A percentile compares a stretch with the other conserved stretches of the same genome.
These are phyloP conservation scores for Aegithalos caudatus DNA, from an alignment of 2,113 vertebrate species.

Conservation along the genomic window DNA sequence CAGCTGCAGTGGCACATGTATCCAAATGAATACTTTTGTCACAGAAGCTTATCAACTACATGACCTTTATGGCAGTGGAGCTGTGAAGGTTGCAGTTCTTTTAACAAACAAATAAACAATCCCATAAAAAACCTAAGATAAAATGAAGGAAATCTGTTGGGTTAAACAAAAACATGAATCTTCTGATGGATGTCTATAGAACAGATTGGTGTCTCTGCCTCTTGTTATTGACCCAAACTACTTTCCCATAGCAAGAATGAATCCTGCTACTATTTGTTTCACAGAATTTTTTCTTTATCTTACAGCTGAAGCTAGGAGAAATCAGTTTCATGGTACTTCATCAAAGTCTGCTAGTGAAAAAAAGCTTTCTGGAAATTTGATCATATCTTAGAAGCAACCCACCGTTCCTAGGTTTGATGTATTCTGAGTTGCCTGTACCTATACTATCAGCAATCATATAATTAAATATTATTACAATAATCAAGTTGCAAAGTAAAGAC, in stretches of 20 bases:
- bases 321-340: not conserved
- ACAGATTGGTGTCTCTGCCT: not conserved
- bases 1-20: not conserved
- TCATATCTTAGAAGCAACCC: not conserved
- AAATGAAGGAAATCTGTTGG: not conserved
- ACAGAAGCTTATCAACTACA: not conserved
- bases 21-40: not conserved
- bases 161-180: not conserved
- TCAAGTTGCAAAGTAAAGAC: not conserved
- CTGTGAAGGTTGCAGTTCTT: not conserved
- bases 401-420: not conserved
- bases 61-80: not conserved
- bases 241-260: not conserved
- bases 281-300: not conserved
- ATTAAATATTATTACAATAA: not conserved
- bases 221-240: not conserved
- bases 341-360: not conserved
- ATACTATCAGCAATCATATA: not conserved
- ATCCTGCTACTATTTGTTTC: not conserved
- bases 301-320: not conserved
- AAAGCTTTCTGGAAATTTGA: not conserved
- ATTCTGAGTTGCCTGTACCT: not conserved
- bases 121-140: not conserved
- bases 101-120: not conserved
- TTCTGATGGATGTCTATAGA: not conserved